phyloP scores from a whole-genome alignment of 2,797 vertebrate species.

The Parauchenoglanis ngamensis region DNA sequence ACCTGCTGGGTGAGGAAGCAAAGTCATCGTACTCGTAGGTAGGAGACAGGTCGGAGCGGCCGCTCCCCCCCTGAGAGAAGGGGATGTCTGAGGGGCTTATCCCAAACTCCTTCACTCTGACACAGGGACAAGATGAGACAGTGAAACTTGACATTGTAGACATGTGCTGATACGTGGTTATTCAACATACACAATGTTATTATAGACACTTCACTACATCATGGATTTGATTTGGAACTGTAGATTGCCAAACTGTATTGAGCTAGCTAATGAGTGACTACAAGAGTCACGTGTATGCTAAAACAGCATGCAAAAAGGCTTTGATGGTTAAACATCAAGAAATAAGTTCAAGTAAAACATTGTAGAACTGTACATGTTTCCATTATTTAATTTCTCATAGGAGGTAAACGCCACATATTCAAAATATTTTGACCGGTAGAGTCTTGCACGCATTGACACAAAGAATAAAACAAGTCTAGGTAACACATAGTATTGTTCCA shows the following conservation, averaged over 20 bases:
- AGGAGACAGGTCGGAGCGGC: slow-evolving; percentile 91
- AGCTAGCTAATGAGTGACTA: neutral
- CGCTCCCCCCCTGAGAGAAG: slow-evolving; percentile 90
- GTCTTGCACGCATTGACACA: neutral
- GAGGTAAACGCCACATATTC: neutral
- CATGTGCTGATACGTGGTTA: neutral
- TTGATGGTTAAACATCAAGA: neutral
- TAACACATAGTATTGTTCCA: neutral
- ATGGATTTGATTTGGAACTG: neutral
- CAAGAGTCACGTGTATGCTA: neutral
- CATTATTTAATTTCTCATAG: neutral
- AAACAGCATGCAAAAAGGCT: too few species aligned
- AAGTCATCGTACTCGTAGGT: slow-evolving; percentile 90
- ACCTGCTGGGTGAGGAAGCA: slow-evolving; percentile 79
- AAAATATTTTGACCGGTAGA: neutral
- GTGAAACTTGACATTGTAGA: neutral
- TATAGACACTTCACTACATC: neutral
- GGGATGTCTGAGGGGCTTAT: slow-evolving; percentile 98
- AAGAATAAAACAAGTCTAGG: neutral
- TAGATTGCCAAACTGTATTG: neutral
- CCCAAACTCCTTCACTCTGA: slow-evolving; percentile 98
- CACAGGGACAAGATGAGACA: slow-evolving; percentile 71
- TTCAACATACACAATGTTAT: neutral
- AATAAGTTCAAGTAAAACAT: neutral
- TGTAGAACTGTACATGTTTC: neutral